Evolutionary conservation across 2,888 invertebrate genomes (phyloP).

Genomic region (Pheosia tremula): DNA sequence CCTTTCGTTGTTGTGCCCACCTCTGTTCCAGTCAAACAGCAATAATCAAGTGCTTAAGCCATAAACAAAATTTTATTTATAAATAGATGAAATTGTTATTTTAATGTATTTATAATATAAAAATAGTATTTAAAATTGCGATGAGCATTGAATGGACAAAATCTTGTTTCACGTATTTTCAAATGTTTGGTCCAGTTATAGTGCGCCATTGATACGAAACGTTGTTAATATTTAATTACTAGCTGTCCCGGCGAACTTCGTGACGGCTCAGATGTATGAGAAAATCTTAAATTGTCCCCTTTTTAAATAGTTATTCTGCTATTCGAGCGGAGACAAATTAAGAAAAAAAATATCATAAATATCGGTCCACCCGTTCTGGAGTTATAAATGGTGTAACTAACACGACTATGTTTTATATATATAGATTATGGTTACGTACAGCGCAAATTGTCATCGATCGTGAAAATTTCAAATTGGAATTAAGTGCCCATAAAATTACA

Average conservation of each 20-base stretch:
- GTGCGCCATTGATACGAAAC: slow-evolving; percentile 48
- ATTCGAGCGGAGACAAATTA: too few relatives aligned
- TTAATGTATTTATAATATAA: slow-evolving; percentile 39
- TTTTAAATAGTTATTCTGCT: too few relatives aligned
- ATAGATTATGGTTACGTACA: slow-evolving; percentile 32
- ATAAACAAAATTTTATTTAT: slow-evolving; percentile 34
- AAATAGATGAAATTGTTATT: slow-evolving; percentile 31
- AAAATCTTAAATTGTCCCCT: too few relatives aligned
- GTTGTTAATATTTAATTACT: slow-evolving; percentile 43
- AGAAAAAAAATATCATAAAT: too few relatives aligned
- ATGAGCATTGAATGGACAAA: slow-evolving; percentile 72
- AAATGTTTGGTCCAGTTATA: slow-evolving; percentile 69
- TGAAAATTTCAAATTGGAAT: slow-evolving; percentile 78
- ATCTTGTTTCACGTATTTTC: slow-evolving; percentile 82
- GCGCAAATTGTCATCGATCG: slow-evolving; percentile 53
- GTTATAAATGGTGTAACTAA: too few relatives aligned
- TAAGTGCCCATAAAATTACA: slow-evolving; percentile 77
- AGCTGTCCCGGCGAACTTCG: too few relatives aligned
- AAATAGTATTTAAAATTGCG: slow-evolving; percentile 55
- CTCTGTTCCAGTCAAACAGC: slow-evolving; percentile 37
- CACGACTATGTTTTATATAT: too few relatives aligned
- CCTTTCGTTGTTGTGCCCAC: slow-evolving; percentile 38
- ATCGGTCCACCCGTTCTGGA: too few relatives aligned
- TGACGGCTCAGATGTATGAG: too few relatives aligned
- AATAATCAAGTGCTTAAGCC: slow-evolving; percentile 48